These are phyloP conservation scores for Ornithorhynchus anatinus DNA, from an alignment of 2,113 vertebrate genomes.

Conservation along the genomic window DNA sequence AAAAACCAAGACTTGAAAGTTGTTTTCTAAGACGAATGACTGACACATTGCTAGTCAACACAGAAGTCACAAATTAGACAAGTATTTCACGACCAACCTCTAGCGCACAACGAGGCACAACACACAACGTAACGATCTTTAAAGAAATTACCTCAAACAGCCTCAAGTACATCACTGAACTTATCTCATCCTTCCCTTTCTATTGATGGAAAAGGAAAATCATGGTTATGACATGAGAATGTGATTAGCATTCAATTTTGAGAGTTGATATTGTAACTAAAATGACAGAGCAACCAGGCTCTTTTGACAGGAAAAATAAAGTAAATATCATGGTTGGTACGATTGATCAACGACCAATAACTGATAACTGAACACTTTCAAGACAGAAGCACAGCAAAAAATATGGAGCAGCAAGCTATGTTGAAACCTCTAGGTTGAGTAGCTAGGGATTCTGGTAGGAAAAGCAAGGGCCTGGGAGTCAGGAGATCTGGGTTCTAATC, in stretches of 20 bases:
- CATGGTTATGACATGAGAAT: constrained; percentile 8
- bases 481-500: too few relatives aligned
- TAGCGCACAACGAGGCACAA: not conserved
- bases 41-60: not conserved
- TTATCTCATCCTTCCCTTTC: not conserved
- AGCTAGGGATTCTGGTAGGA: too few relatives aligned
- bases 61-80: not conserved
- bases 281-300: constrained; percentile 2
- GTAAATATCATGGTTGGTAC: not conserved
- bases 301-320: constrained; percentile 3
- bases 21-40: not conserved
- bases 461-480: too few relatives aligned
- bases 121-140: not conserved
- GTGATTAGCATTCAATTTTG: constrained; percentile 16
- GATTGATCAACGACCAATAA: not conserved
- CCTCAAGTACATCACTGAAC: constrained; percentile 21
- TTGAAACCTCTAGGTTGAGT: too few relatives aligned
- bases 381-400: constrained; percentile 32
- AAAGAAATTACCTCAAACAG: constrained; percentile 42
- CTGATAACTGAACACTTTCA: constrained; percentile 24
- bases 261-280: constrained; percentile 9
- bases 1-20: constrained; percentile 4
- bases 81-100: constrained; percentile 8
- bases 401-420: not conserved
- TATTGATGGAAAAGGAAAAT: constrained; percentile 37